These are phyloP conservation scores for Elachura formosa DNA, from an alignment of 2,113 vertebrate genomes.

Conservation along the genomic window DNA sequence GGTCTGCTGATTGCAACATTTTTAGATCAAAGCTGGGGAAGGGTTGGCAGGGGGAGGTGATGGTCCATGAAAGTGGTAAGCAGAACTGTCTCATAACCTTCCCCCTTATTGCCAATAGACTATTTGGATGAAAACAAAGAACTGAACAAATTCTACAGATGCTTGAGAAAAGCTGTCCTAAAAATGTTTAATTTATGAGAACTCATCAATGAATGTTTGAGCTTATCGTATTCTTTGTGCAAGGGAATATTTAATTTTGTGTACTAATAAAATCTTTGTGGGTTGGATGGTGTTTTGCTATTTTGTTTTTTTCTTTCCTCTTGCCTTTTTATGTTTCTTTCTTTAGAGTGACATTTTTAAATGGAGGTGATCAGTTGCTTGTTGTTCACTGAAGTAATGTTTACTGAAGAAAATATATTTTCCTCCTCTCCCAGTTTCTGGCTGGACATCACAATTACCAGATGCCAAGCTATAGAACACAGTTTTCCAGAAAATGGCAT, in stretches of 20 bases:
- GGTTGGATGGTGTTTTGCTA: not conserved
- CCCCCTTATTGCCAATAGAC: not conserved
- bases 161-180: constrained; percentile 11
- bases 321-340: not conserved
- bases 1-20: constrained; percentile 8
- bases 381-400: not conserved
- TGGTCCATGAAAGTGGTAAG: constrained; percentile 33
- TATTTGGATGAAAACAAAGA: constrained; percentile 39
- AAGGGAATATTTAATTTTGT: not conserved
- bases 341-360: not conserved
- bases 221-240: not conserved
- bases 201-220: not conserved
- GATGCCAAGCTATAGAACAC: constrained; percentile 21
- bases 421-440: constrained; percentile 2
- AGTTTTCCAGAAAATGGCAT: constrained; percentile 38
- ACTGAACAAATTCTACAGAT: constrained; percentile 20
- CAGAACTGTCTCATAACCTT: constrained; percentile 25
- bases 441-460: constrained; percentile 30
- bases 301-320: too few relatives aligned
- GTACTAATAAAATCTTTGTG: not conserved
- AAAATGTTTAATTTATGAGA: constrained; percentile 35
- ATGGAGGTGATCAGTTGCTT: not conserved
- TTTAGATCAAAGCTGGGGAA: constrained; percentile 39
- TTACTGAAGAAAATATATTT: constrained; percentile 15
- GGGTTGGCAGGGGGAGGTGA: constrained; percentile 28